phyloP scores from a whole-genome alignment of 2,797 vertebrate genomes.

The Apogon talboti region DNA sequence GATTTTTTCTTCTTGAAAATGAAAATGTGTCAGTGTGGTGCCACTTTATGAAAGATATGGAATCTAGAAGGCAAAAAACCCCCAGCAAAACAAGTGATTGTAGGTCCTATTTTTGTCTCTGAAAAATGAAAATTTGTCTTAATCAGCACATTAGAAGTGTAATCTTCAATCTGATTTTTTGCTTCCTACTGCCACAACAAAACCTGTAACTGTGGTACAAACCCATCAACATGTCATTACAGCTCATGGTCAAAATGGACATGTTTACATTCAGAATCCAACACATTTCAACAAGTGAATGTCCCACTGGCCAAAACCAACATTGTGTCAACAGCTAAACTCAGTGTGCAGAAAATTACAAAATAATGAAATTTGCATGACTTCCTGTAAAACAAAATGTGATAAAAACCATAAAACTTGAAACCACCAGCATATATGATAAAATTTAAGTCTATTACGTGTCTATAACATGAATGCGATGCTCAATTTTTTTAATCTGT shows the following conservation, averaged over 20 bases:
- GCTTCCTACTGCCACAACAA: slow-evolving; percentile 56
- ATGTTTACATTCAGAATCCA: slow-evolving; percentile 38
- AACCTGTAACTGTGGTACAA: slow-evolving; percentile 54
- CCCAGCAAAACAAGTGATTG: slow-evolving; percentile 5
- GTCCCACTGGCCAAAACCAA: slow-evolving; percentile 3
- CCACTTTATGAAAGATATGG: slow-evolving; percentile 8
- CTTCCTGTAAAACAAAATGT: slow-evolving; percentile 39
- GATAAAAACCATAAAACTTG: slow-evolving; percentile 46
- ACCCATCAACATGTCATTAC: slow-evolving; percentile 10
- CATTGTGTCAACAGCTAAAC: slow-evolving; percentile 18
- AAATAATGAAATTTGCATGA: slow-evolving; percentile 52
- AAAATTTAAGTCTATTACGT: slow-evolving; percentile 43
- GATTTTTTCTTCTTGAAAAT: slow-evolving; percentile 11
- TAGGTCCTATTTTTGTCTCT: not conserved
- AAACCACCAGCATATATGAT: slow-evolving; percentile 70
- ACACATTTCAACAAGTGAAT: slow-evolving; percentile 16
- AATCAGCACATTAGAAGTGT: not conserved
- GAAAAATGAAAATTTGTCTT: not conserved
- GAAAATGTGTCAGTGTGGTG: slow-evolving; percentile 7
- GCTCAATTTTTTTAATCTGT: slow-evolving; percentile 42
- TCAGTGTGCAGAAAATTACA: slow-evolving; percentile 12
- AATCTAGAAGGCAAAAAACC: slow-evolving; percentile 6
- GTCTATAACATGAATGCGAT: slow-evolving; percentile 40
- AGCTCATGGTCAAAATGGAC: slow-evolving; percentile 22
- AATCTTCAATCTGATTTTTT: slow-evolving; percentile 24